phyloP scores from a whole-genome alignment of 2,888 invertebrate genomes.

The Trissolcus brochymenae region DNA sequence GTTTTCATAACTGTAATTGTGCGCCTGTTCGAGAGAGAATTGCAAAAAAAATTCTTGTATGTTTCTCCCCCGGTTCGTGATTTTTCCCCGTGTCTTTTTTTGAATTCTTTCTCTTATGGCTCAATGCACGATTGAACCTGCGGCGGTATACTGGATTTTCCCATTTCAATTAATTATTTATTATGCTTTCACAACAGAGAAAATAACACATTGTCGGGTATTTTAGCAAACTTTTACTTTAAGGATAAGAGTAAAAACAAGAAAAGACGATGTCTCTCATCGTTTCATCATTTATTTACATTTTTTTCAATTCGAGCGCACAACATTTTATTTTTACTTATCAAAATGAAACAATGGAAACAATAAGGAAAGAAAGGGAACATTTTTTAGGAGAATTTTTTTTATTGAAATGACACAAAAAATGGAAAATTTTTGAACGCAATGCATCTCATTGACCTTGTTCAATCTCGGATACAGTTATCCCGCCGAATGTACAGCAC shows the following conservation, averaged over 20 bases:
- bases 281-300: neutral
- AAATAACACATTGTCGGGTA: constrained; percentile 23
- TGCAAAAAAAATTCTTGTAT: neutral
- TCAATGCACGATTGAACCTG: constrained; percentile 41
- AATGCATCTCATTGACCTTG: constrained; percentile 47
- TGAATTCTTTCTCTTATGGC: constrained; percentile 15
- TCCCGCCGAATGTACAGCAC: constrained; percentile 22
- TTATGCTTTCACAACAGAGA: constrained; percentile 50
- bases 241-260: constrained; percentile 25
- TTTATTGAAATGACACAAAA: neutral
- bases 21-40: constrained; percentile 6
- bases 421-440: constrained; percentile 32
- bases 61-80: constrained; percentile 6
- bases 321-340: too few species aligned
- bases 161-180: constrained; percentile 46
- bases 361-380: neutral
- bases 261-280: neutral
- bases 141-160: constrained; percentile 38
- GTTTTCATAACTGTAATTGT: constrained; percentile 29
- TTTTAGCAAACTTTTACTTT: constrained; percentile 30
- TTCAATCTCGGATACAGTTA: constrained; percentile 45
- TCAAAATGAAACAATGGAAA: neutral
- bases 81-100: constrained; percentile 12
- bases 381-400: neutral
- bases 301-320: neutral